Evolutionary conservation across 2,888 invertebrate genomes (phyloP).

Genomic region (Eilema sororculum): DNA sequence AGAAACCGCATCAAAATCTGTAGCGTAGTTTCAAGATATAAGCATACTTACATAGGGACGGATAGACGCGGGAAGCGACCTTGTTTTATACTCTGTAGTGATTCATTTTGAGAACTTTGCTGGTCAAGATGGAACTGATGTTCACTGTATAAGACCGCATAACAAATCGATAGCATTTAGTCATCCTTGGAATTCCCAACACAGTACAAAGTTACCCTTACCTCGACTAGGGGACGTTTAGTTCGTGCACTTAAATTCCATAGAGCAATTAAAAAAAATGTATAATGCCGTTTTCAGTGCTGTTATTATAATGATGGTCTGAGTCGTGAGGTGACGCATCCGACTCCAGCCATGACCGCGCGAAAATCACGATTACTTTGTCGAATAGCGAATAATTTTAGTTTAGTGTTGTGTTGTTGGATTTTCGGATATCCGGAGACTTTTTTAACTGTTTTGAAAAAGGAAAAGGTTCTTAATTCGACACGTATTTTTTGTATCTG

Average conservation of each 20-base stretch:
- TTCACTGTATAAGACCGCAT: too few species aligned
- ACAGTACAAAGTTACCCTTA: constrained; percentile 5
- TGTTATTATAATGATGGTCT: constrained; percentile 5
- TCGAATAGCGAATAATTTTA: constrained; percentile 6
- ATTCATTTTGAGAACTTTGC: too few species aligned
- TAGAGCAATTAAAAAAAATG: background rate
- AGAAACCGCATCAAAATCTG: too few species aligned
- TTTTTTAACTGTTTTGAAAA: background rate
- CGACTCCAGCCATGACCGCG: constrained; percentile 12
- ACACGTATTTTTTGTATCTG: too few species aligned
- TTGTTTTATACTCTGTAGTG: too few species aligned
- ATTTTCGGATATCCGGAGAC: constrained; percentile 7
- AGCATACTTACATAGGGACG: too few species aligned
- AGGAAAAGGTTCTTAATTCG: too few species aligned
- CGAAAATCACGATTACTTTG: constrained; percentile 12
- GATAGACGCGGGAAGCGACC: too few species aligned
- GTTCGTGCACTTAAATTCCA: constrained; percentile 7
- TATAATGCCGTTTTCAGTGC: background rate
- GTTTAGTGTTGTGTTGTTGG: background rate
- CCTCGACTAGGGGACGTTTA: background rate
- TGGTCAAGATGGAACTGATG: too few species aligned
- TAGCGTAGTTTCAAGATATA: too few species aligned
- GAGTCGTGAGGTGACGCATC: constrained; percentile 8
- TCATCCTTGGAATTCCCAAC: constrained; percentile 10
- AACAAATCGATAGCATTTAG: background rate